Evolutionary conservation across 2,888 invertebrate species (phyloP).

Genomic region (Ephialtes manifestator): DNA sequence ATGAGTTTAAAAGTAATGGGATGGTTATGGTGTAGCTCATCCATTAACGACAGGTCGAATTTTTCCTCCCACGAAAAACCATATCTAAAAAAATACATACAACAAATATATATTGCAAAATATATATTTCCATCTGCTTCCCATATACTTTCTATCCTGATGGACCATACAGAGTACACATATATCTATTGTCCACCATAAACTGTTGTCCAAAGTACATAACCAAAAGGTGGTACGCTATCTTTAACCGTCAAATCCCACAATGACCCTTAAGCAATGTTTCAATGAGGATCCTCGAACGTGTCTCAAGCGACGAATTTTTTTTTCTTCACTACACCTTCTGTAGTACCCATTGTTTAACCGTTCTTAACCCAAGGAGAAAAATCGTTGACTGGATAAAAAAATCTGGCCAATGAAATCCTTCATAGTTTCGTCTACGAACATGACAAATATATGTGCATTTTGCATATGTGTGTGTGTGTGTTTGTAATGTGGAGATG

Average conservation of each 20-base stretch:
- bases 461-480: background rate
- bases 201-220: background rate
- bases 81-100: no score
- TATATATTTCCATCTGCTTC: no score
- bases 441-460: slow-evolving; percentile 1
- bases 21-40: no score
- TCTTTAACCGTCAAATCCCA: background rate
- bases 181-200: background rate
- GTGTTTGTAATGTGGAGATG: slow-evolving; percentile 7
- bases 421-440: background rate
- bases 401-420: slow-evolving; percentile 67
- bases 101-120: no score
- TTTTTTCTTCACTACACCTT: background rate
- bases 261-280: slow-evolving; percentile 5
- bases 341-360: slow-evolving; percentile 26
- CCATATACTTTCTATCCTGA: no score
- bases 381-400: slow-evolving; percentile 57
- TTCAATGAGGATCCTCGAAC: slow-evolving; percentile 30
- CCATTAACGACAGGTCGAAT: no score
- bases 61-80: no score
- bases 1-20: no score
- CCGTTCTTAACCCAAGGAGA: slow-evolving; percentile 18
- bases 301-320: slow-evolving; percentile 10
- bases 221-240: background rate
- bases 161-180: no score